Base-by-base conservation (phyloP, 2,797 vertebrate species). In the Danio albolineatus region DNA sequence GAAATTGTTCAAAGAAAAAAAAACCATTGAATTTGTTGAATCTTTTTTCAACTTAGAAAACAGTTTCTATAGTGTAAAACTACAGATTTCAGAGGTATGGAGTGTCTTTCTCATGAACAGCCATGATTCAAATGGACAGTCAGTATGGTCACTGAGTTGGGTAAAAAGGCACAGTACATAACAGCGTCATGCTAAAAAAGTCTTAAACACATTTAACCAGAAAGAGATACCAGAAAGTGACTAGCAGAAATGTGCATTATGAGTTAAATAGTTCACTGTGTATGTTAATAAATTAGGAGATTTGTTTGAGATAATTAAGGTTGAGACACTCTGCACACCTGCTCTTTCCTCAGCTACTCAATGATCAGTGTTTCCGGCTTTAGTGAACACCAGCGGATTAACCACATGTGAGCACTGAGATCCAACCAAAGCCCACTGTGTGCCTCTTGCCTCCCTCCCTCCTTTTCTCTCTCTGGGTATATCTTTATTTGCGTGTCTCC, bases 361-460 rank as follows among this genome's bases (percentile, higher is more conserved):
- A 71, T 76, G 81, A 84, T 80, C 82, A 82, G 83, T 82, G 83
- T 78, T 84, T 86, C 83, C 80, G 81, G 83, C 75, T 85, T 85
- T 85, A 81, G 82, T 82, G 80, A 83, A 85, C 82, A 80, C 80
- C 69, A 65, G 56, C 82, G 76, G 85, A 85, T 86, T 79, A 87
- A 80, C 84, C 84, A 80, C 84, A 83, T 86, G 79, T 79, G 76
- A 83, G 83, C 79, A 73, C 73, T 81, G 83, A 81, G 79, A 82
- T 80, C 74, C 78, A 71, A 81, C 76, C 73, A 60, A 86, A 77
- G 56, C 83, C 69, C 44, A 79, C 83, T 77, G 69, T 78, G 71
- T 80, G 73, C 51, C 59, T 60, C 67, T 21, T 65, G 66, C 10
- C 79, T 76, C 72, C 28, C 21, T 51, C 21, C 7, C 51, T 44